A percentile compares a stretch with the other conserved stretches of the same genome.
These are phyloP conservation scores for Burhinus bistriatus DNA, from an alignment of 2,113 vertebrate species.

Conservation along the genomic window DNA sequence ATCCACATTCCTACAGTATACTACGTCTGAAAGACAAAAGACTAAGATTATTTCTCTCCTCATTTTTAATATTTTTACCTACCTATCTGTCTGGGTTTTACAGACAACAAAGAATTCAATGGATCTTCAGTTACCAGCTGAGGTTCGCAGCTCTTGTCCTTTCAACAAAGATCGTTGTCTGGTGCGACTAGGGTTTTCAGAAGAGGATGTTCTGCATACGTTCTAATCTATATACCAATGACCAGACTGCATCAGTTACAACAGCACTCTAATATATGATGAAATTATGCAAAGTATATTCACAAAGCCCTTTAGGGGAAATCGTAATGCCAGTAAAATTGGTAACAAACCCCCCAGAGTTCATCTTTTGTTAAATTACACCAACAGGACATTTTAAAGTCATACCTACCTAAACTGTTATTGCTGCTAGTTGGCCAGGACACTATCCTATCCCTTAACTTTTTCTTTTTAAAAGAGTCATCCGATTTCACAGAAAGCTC, in stretches of 20 bases:
- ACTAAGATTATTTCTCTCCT: not conserved
- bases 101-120: not conserved
- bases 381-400: not conserved
- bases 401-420: constrained; percentile 80
- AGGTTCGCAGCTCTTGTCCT: not conserved
- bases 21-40: not conserved
- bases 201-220: not conserved
- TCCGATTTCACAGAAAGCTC: constrained; percentile 74
- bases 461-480: constrained; percentile 73
- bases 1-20: not conserved
- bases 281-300: not conserved
- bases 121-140: not conserved
- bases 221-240: not conserved
- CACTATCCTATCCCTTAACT: constrained; percentile 67
- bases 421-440: constrained; percentile 82
- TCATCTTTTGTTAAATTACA: not conserved
- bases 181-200: not conserved
- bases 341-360: not conserved
- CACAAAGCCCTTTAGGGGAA: not conserved
- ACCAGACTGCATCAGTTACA: not conserved
- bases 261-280: not conserved
- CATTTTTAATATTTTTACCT: not conserved
- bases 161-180: not conserved
- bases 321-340: not conserved
- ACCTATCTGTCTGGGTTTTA: not conserved